Evolutionary conservation across 2,888 invertebrate species (phyloP).

Genomic region (Tipula lateralis): DNA sequence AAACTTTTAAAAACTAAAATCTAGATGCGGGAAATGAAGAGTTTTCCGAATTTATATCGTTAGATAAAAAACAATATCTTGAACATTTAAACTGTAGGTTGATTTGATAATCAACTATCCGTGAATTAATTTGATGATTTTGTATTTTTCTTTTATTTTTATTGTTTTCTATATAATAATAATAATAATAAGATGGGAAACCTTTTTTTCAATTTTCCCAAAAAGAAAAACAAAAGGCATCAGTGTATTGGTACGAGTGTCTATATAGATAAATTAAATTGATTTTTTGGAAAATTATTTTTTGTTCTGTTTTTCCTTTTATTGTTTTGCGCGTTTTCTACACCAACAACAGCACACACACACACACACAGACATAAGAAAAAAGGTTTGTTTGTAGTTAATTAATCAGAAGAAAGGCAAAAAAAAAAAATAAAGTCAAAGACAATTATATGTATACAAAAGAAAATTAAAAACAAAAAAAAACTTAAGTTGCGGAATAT

Average conservation of each 20-base stretch:
- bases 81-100: conserved; percentile 19
- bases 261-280: neutral
- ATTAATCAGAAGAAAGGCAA: conserved; percentile 1
- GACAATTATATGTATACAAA: neutral
- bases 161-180: neutral
- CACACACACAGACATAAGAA: neutral
- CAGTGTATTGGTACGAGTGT: neutral
- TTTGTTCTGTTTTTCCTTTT: neutral
- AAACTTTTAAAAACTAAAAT: neutral
- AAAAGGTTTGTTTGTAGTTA: neutral
- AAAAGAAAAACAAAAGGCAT: neutral
- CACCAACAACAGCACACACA: neutral
- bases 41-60: neutral
- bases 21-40: neutral
- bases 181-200: neutral
- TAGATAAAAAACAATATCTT: neutral
- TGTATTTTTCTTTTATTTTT: neutral
- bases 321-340: neutral
- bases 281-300: conserved; percentile 6
- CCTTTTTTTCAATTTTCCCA: conserved; percentile 4
- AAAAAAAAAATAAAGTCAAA: conserved; percentile 24
- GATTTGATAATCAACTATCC: conserved; percentile 19
- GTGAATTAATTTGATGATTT: conserved; percentile 24
- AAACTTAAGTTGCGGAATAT: neutral
- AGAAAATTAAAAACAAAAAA: neutral